These are phyloP conservation scores for Troglohyphantes excavatus DNA, from an alignment of 2,888 invertebrate species.

Conservation along the genomic window DNA sequence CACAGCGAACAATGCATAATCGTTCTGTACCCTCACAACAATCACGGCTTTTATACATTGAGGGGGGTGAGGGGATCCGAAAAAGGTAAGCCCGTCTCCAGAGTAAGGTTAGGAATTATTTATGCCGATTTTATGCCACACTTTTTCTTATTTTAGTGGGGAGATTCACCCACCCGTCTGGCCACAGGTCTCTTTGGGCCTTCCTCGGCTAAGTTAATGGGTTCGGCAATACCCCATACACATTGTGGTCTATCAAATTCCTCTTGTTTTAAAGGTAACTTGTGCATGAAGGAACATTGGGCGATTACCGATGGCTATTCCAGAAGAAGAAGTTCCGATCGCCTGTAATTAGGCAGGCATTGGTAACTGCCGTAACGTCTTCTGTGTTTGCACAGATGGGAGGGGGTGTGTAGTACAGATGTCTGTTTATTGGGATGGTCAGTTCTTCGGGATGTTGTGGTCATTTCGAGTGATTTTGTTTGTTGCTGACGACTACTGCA, in stretches of 20 bases:
- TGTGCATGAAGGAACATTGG: background rate
- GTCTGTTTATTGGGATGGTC: constrained; percentile 18
- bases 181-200: constrained; percentile 12
- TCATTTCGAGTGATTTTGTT: constrained; percentile 19
- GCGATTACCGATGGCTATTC: constrained; percentile 33
- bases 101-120: constrained; percentile 67
- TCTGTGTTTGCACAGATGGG: background rate
- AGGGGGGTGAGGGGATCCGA: constrained; percentile 17
- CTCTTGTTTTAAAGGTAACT: background rate
- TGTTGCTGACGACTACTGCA: background rate
- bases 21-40: constrained; percentile 58
- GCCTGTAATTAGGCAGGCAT: constrained; percentile 31
- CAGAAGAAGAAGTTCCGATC: background rate
- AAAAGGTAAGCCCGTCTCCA: constrained; percentile 14
- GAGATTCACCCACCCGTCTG: too few relatives aligned
- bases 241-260: constrained; percentile 44
- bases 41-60: constrained; percentile 63
- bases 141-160: background rate
- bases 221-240: background rate
- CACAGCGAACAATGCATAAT: constrained; percentile 68
- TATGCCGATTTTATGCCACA: constrained; percentile 69
- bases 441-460: constrained; percentile 14
- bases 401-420: background rate
- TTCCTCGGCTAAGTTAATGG: background rate
- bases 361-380: background rate